Evolutionary conservation across 64 coral and sea anemone genomes (phyloP).

Genomic region (Acropora tenuis): DNA sequence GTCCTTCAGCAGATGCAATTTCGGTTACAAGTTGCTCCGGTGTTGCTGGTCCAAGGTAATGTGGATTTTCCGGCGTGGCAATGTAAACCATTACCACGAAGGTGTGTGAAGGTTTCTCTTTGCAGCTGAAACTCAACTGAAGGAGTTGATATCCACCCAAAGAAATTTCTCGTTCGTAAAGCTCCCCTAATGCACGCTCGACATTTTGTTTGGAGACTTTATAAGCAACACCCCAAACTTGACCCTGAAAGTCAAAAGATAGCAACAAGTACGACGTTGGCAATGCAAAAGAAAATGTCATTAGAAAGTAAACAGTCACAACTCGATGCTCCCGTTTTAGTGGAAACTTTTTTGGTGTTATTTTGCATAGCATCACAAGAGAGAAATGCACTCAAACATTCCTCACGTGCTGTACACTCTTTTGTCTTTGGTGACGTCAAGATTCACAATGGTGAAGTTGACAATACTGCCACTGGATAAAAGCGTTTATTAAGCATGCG

Average conservation of each 20-base stretch:
- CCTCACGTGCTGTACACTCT: too few relatives aligned
- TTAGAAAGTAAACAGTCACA: too few relatives aligned
- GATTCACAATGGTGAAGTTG: too few relatives aligned
- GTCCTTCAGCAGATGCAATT: conserved; percentile 60
- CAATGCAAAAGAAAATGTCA: neutral
- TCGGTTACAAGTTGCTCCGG: conserved; percentile 58
- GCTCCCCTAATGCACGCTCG: conserved; percentile 47
- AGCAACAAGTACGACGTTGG: neutral
- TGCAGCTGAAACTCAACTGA: conserved; percentile 47
- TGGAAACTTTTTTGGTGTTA: too few relatives aligned
- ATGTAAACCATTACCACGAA: conserved; percentile 58
- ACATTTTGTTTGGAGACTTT: conserved; percentile 61
- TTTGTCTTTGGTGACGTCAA: too few relatives aligned
- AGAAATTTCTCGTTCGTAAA: conserved; percentile 70
- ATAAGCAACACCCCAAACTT: conserved; percentile 88
- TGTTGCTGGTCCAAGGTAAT: conserved; percentile 69
- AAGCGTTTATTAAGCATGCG: too few relatives aligned
- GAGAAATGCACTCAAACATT: too few relatives aligned
- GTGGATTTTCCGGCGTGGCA: conserved; percentile 63
- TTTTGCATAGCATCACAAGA: too few relatives aligned
- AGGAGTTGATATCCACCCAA: conserved; percentile 78
- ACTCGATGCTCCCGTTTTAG: too few relatives aligned
- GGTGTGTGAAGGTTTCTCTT: conserved; percentile 51
- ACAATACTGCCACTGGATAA: too few relatives aligned
- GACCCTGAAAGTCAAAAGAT: conserved; percentile 55